phyloP scores from a whole-genome alignment of 2,113 vertebrate species.

The Fregata magnificens region DNA sequence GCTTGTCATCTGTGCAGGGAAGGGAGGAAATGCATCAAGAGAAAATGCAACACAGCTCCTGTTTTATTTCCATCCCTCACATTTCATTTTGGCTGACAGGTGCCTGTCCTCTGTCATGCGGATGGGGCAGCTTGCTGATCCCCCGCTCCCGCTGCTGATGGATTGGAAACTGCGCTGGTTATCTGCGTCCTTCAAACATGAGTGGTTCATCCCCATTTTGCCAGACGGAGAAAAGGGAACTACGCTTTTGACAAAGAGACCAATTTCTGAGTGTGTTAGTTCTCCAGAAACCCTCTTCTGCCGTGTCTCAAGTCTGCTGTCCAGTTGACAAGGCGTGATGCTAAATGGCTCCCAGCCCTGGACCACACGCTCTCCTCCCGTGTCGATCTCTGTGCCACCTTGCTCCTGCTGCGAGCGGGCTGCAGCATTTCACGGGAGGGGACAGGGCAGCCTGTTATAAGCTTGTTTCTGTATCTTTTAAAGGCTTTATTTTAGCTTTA shows the following conservation, averaged over 20 bases:
- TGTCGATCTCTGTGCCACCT: too few species aligned
- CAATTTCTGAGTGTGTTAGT: background rate
- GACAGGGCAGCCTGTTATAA: background rate
- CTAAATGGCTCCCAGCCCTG: background rate
- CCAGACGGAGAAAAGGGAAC: background rate
- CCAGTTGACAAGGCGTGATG: background rate
- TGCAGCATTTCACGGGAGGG: too few species aligned
- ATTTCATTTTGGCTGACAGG: background rate
- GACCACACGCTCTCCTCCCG: accelerated
- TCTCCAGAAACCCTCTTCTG: background rate
- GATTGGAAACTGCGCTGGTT: background rate
- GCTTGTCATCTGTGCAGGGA: background rate
- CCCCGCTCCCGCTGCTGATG: background rate
- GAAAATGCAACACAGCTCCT: background rate
- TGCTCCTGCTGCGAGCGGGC: background rate
- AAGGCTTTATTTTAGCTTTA: background rate
- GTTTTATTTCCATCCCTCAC: background rate
- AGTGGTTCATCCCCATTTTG: background rate
- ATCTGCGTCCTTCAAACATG: background rate
- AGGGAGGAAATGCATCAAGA: background rate
- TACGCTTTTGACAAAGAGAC: background rate
- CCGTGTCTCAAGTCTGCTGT: background rate
- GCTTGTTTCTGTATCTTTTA: background rate
- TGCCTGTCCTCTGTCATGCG: background rate
- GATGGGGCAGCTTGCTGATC: background rate